Evolutionary conservation across 2,888 invertebrate genomes (phyloP), one percentile per base, ranked within the genome.

Genomic region (Heliconius charithonia): DNA sequence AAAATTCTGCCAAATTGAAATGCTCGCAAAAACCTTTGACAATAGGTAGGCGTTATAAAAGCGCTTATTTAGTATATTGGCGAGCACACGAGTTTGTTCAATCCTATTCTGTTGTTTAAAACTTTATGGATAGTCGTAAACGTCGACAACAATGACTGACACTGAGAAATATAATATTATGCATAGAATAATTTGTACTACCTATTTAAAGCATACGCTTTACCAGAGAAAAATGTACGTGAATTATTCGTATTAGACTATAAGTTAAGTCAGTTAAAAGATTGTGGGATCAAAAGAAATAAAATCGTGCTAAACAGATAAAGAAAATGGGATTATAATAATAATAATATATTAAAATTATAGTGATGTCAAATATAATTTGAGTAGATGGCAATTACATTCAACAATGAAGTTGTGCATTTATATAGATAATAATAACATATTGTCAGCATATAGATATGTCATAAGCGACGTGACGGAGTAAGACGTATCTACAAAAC

Each of bases 91-190:
- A 76, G 72, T 59, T 56, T 66, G 66, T 66, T 77, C 73, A 59
- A 76, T 65, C 76, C 71, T 72, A 72, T 77, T 71, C 22, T 77
- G 66, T 72, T 77, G 65, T 77, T 77, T 77, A 37, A 72, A 74
- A 41, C 74, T 74, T 62, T 65, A 25, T 74, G 63, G 27, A 63
- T 74, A 62, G 63, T 22, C 41, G 29, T 72, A 32, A 59, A 59
- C 56, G 32, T 66, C 19, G 32, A 66, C 65, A 66, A 29, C 63
- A 63, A 25, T 37, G 32, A 66, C 9, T 32, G 32, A 6, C 25
- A 69, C 41, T 41, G 41, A 25, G 3, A 41, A n/a, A 69, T 37
- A 7, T 69, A 69, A 41, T 69, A 66, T 37, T 66, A 69, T 69
- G 69, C 69, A 69, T 69, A 25, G 32, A 69, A 69, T 69, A 69